These are phyloP conservation scores for Chaenodraco wilsoni DNA, from an alignment of 2,797 vertebrate species.

Conservation along the genomic window DNA sequence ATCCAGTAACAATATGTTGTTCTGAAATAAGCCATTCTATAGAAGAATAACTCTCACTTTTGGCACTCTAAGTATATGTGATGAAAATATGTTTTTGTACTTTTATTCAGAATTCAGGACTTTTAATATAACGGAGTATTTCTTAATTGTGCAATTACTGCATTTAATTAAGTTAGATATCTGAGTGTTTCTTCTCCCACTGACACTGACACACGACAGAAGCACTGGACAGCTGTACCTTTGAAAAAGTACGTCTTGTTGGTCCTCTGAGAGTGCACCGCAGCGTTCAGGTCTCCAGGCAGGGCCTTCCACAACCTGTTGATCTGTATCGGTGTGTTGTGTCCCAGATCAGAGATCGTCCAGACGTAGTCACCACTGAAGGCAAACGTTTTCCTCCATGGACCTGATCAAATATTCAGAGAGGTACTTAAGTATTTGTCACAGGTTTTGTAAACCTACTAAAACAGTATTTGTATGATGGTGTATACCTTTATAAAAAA, in stretches of 20 bases:
- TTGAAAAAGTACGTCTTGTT: conserved; percentile 91
- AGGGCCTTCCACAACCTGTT: conserved; percentile 85
- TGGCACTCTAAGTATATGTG: too few species aligned
- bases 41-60: too few species aligned
- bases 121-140: too few species aligned
- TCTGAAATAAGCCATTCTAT: too few species aligned
- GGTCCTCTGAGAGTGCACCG: conserved; percentile 88
- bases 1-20: too few species aligned
- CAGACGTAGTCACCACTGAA: conserved; percentile 91
- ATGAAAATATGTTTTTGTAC: too few species aligned
- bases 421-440: not conserved
- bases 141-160: too few species aligned
- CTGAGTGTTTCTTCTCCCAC: too few species aligned
- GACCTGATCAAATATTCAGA: conserved; percentile 75
- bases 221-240: conserved; percentile 75
- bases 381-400: conserved; percentile 88
- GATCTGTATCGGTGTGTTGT: conserved; percentile 82
- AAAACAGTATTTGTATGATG: not conserved
- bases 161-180: too few species aligned
- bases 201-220: not conserved
- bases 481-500: too few species aligned
- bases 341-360: conserved; percentile 87
- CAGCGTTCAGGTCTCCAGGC: conserved; percentile 87
- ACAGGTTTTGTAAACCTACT: not conserved
- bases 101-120: too few species aligned